Conservation (phyloP, 2,113 vertebrate genomes). For the Perognathus longimembris region DNA sequence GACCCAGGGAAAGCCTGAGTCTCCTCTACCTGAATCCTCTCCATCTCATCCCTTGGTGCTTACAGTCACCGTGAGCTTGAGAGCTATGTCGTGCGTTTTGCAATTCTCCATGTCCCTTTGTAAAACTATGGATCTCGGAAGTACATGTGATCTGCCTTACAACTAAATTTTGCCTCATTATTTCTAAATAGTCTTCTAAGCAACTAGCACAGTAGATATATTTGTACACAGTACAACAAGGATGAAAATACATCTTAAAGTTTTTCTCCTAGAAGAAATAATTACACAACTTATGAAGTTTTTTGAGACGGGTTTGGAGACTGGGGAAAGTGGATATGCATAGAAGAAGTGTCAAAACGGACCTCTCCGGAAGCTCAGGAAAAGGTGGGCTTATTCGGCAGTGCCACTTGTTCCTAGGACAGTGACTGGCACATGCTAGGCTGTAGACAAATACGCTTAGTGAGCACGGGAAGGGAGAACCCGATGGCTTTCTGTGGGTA, state of each 20-base stretch:
- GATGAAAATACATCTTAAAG: not conserved
- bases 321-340: too few relatives aligned
- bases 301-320: too few relatives aligned
- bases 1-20: not conserved
- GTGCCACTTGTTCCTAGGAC: not conserved
- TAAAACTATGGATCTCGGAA: not conserved
- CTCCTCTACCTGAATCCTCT: not conserved
- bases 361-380: too few relatives aligned
- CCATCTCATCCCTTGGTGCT: not conserved
- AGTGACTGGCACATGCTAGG: not conserved
- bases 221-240: not conserved
- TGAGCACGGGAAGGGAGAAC: not conserved
- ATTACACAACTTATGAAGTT: not conserved
- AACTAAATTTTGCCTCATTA: not conserved
- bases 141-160: not conserved
- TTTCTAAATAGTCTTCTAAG: conserved; percentile 39
- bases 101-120: not conserved
- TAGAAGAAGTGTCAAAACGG: too few relatives aligned
- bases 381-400: not conserved
- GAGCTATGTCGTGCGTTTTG: not conserved
- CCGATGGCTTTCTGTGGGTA: not conserved
- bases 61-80: not conserved
- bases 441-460: not conserved
- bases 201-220: not conserved
- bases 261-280: conserved; percentile 18